These are phyloP conservation scores for Hassar affinis DNA, from an alignment of 2,113 vertebrate species.

Conservation along the genomic window DNA sequence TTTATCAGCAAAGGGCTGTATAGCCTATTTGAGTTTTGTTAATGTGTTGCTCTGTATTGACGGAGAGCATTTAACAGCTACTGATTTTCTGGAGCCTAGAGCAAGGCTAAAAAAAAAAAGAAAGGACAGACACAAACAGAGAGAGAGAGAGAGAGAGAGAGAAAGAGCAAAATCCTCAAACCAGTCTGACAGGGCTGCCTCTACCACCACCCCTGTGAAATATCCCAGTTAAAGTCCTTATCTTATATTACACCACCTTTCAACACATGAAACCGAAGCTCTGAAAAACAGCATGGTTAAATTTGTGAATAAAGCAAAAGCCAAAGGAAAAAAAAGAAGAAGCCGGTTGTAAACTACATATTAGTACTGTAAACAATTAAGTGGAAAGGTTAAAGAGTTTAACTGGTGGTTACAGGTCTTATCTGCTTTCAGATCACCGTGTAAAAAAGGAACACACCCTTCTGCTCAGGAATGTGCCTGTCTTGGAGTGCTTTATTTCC, in stretches of 20 bases:
- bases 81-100: not conserved
- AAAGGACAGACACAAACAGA: not conserved
- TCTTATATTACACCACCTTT: slow-evolving; percentile 10
- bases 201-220: not conserved
- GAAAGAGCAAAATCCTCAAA: slow-evolving; percentile 13
- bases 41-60: not conserved
- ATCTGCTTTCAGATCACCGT: slow-evolving; percentile 24
- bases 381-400: slow-evolving; percentile 8
- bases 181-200: slow-evolving; percentile 28
- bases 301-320: not conserved
- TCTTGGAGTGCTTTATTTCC: slow-evolving; percentile 11
- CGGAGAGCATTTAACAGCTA: not conserved
- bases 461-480: slow-evolving; percentile 39
- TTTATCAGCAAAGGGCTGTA: not conserved
- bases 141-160: no score
- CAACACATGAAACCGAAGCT: not conserved
- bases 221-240: not conserved
- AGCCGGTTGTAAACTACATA: not conserved
- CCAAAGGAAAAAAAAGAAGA: no score
- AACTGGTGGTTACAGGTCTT: not conserved
- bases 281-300: not conserved
- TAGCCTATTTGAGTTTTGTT: not conserved
- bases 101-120: not conserved
- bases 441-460: slow-evolving; percentile 43
- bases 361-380: slow-evolving; percentile 13